Evolutionary conservation across 2,888 invertebrate genomes (phyloP).

Genomic region (Poecilobothrus nobilitatus): DNA sequence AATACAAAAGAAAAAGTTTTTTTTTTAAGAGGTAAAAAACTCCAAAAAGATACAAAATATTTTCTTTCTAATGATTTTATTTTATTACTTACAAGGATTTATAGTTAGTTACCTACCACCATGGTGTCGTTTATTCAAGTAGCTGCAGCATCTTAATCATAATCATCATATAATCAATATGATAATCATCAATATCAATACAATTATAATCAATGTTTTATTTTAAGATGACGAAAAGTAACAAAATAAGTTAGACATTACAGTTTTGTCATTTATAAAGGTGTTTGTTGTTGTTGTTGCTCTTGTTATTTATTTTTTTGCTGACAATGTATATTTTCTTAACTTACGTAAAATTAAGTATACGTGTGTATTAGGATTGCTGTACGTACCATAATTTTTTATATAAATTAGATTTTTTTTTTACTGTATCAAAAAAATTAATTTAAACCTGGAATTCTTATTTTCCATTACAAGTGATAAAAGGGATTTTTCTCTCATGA

Average conservation of each 20-base stretch:
- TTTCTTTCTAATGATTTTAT: too few relatives aligned
- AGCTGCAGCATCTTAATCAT: background rate
- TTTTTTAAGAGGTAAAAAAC: too few relatives aligned
- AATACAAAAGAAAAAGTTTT: too few relatives aligned
- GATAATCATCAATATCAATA: too few relatives aligned
- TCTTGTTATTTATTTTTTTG: background rate
- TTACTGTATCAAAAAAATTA: too few relatives aligned
- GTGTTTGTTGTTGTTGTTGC: too few relatives aligned
- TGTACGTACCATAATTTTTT: background rate
- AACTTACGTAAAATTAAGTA: background rate
- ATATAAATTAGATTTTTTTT: background rate
- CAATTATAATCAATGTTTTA: too few relatives aligned
- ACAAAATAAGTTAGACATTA: conserved; percentile 1
- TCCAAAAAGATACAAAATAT: too few relatives aligned
- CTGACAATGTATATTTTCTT: background rate
- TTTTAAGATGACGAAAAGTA: background rate
- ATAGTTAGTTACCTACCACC: background rate
- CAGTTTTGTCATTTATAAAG: background rate
- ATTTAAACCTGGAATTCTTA: too few relatives aligned
- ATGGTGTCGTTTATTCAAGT: background rate
- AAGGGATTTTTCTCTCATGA: too few relatives aligned
- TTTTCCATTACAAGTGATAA: too few relatives aligned
- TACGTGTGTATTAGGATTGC: background rate
- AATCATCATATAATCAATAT: background rate
- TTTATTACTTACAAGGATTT: background rate